Evolutionary conservation across 2,888 invertebrate genomes (phyloP), one percentile per base, ranked within the genome.

Genomic region (Salticus scenicus): DNA sequence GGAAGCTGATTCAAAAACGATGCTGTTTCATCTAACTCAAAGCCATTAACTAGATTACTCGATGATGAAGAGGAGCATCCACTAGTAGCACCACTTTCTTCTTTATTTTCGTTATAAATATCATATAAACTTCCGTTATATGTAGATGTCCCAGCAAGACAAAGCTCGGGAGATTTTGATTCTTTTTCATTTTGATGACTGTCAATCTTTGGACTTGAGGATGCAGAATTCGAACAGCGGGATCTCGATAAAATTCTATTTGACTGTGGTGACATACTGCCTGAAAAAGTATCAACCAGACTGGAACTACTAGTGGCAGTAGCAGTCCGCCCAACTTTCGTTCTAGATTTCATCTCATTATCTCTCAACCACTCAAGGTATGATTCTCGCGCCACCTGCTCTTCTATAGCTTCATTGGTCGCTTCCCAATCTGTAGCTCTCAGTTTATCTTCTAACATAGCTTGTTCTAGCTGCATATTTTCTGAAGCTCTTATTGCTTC

Each of bases 381-480:
- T 57, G 95, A 96, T 91, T 96, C 96, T 20, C 96, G 92, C 5
- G 96, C 96, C 12, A 89, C 95, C 92, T 96, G 96, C 90, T 96
- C 96, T 90, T 96, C 95, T 79, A 97, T 94, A n/a, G 95, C 95
- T 91, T 96, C 96, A 90, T 96, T 96, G 0, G 97, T 97, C 10
- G 96, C 95, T 91, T 97, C 96, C 96, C 96, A 96, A 91, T 97
- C 97, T 7, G 96, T 96, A 87, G 96, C 96, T 89, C 94, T 94
- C 69, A 97, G 91, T 91, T 97, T 97, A 91, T 97, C 97, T 91
- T 97, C 95, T 89, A 97, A 92, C 96, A 97, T 97, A 0, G 96
- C 94, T 94, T 95, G 94, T 91, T 96, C 96, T 89, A 96, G 94
- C 89, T 95, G 94, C 88, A 94, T 91, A 88, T 96, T 94, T 91